These are phyloP conservation scores for Cyanoramphus novaezelandiae DNA, from an alignment of 2,113 vertebrate species.

Conservation along the genomic window DNA sequence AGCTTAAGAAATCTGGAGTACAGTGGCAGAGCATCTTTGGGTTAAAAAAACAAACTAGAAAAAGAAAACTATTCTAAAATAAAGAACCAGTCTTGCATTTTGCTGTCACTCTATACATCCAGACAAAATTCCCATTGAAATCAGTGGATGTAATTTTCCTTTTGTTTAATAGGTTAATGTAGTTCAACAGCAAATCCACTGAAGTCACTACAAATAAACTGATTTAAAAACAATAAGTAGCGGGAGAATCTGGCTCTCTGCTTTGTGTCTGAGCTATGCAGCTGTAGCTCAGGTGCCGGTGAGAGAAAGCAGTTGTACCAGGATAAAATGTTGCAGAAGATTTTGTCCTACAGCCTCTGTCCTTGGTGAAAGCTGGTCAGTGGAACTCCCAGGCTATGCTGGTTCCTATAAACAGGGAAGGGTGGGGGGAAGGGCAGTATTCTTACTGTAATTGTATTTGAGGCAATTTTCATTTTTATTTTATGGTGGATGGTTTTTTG, in stretches of 20 bases:
- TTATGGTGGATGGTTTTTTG: background rate
- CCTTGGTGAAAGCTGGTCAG: background rate
- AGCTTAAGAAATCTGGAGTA: background rate
- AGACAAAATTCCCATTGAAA: background rate
- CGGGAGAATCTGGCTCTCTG: conserved; percentile 15
- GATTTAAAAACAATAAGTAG: conserved; percentile 22
- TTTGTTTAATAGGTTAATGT: conserved; percentile 1
- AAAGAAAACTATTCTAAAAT: background rate
- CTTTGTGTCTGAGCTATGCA: background rate
- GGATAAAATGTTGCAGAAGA: background rate
- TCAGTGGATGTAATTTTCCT: background rate
- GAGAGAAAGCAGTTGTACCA: background rate
- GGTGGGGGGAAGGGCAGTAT: background rate
- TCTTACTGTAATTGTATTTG: background rate
- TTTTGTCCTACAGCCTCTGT: background rate
- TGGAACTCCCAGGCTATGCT: background rate
- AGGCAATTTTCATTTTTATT: background rate
- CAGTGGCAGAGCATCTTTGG: background rate
- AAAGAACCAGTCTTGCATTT: background rate
- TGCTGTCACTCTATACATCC: background rate
- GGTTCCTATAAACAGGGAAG: background rate
- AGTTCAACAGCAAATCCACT: conserved; percentile 21
- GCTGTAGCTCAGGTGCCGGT: background rate
- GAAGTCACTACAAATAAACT: conserved; percentile 25
- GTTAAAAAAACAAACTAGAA: background rate